phyloP scores from a whole-genome alignment of 64 coral and sea anemone genomes.

The Montipora sp. region DNA sequence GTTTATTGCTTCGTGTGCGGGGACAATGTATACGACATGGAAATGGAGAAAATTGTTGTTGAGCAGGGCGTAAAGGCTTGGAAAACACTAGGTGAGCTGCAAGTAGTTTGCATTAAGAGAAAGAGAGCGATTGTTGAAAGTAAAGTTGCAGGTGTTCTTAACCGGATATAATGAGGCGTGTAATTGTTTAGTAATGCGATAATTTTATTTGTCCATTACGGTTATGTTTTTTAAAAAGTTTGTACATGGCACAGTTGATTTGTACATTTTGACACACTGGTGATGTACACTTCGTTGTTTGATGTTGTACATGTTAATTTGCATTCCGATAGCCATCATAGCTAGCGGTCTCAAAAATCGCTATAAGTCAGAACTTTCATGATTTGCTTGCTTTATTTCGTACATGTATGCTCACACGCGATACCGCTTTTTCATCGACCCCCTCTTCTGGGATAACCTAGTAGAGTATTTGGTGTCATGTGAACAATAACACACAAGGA shows the following conservation, averaged over 20 bases:
- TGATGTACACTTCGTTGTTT: not conserved
- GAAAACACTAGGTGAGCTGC: slow-evolving; percentile 75
- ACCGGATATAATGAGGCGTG: not conserved
- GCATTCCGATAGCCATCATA: not conserved
- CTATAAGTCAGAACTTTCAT: too few relatives aligned
- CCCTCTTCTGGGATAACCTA: not conserved
- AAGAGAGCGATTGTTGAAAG: not conserved
- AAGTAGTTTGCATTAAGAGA: not conserved
- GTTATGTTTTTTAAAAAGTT: not conserved
- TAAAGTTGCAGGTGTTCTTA: not conserved
- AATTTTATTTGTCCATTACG: not conserved
- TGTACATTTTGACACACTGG: slow-evolving; percentile 6
- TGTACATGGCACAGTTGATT: not conserved
- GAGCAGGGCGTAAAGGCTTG: slow-evolving; percentile 83
- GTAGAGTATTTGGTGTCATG: not conserved
- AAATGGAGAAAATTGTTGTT: slow-evolving; percentile 82
- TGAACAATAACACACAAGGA: not conserved
- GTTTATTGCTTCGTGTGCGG: slow-evolving; percentile 92
- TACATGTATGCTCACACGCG: not conserved
- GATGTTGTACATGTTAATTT: not conserved
- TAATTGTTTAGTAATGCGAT: not conserved
- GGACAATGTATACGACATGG: slow-evolving; percentile 90
- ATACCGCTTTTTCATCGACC: not conserved
- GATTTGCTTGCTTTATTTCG: not conserved
- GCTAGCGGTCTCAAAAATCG: too few relatives aligned